Conservation (phyloP, 2,888 invertebrate species). For the Anoncus sp. region DNA sequence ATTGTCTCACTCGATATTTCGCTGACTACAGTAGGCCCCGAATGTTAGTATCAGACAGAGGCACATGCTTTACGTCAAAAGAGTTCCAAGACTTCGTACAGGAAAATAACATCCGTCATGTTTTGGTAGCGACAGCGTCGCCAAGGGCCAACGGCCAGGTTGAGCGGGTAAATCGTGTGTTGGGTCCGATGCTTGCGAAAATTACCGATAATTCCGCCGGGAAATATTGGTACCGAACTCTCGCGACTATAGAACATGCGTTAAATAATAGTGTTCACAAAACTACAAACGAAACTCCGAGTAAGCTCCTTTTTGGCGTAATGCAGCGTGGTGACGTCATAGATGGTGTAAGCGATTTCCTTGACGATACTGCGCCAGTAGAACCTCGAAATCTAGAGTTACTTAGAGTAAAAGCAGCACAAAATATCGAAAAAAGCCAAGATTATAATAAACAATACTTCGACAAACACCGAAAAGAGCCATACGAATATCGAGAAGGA, state of each 20-base stretch:
- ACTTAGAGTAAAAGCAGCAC: constrained; percentile 7
- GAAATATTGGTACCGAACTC: constrained; percentile 60
- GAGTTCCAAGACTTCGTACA: constrained; percentile 58
- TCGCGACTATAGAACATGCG: constrained; percentile 63
- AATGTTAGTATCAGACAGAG: constrained; percentile 46
- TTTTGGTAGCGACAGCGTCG: constrained; percentile 69
- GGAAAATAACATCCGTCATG: constrained; percentile 63
- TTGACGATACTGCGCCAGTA: constrained; percentile 7
- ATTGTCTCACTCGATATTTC: constrained; percentile 40
- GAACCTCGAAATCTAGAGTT: constrained; percentile 20
- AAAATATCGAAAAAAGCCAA: constrained; percentile 25
- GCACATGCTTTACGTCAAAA: constrained; percentile 49
- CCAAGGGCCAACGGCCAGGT: constrained; percentile 74
- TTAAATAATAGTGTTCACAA: constrained; percentile 68
- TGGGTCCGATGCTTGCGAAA: constrained; percentile 69
- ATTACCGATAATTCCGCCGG: constrained; percentile 46
- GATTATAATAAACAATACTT: constrained; percentile 21
- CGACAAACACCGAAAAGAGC: constrained; percentile 33
- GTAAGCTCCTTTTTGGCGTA: constrained; percentile 71
- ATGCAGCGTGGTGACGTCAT: constrained; percentile 68
- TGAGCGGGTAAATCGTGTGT: constrained; percentile 64
- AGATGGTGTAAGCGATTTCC: constrained; percentile 58
- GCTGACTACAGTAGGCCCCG: constrained; percentile 48
- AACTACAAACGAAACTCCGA: constrained; percentile 71
- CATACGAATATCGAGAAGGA: constrained; percentile 28